Conservation (phyloP, 2,888 invertebrate genomes). For the Tridacna crocea region DNA sequence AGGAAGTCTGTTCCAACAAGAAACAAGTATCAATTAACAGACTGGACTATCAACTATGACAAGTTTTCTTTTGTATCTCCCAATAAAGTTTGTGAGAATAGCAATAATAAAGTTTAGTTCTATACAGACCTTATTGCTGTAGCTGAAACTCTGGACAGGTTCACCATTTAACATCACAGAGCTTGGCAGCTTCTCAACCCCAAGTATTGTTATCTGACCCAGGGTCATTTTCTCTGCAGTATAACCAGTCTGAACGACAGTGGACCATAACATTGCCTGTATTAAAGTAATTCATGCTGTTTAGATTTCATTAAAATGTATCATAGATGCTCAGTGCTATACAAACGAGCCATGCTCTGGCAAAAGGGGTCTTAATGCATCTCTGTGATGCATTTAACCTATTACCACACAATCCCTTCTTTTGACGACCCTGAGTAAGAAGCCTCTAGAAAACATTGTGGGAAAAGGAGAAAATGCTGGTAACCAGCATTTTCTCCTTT, state of each 20-base stretch:
- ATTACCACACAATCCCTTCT: not conserved
- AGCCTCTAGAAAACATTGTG: not conserved
- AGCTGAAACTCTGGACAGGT: slow-evolving; percentile 32
- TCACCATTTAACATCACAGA: slow-evolving; percentile 60
- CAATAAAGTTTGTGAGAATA: too few species aligned
- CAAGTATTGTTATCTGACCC: slow-evolving; percentile 54
- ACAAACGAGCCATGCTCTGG: too few species aligned
- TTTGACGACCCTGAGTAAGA: not conserved
- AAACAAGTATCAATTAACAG: too few species aligned
- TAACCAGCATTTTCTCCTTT: too few species aligned
- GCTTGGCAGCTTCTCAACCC: slow-evolving; percentile 51
- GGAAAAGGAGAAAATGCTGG: too few species aligned
- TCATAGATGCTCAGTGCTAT: too few species aligned
- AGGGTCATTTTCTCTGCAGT: slow-evolving; percentile 46
- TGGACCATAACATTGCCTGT: slow-evolving; percentile 43
- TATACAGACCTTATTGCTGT: slow-evolving; percentile 21
- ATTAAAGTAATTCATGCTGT: not conserved
- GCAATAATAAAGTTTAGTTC: too few species aligned
- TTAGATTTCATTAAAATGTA: too few species aligned
- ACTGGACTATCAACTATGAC: too few species aligned
- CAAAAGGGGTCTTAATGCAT: too few species aligned
- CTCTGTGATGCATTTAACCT: not conserved
- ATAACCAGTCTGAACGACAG: slow-evolving; percentile 39
- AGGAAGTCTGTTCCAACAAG: too few species aligned
- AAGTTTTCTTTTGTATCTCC: too few species aligned